Conservation (phyloP, 2,888 invertebrate species). For the Alentia gelatinosa region DNA sequence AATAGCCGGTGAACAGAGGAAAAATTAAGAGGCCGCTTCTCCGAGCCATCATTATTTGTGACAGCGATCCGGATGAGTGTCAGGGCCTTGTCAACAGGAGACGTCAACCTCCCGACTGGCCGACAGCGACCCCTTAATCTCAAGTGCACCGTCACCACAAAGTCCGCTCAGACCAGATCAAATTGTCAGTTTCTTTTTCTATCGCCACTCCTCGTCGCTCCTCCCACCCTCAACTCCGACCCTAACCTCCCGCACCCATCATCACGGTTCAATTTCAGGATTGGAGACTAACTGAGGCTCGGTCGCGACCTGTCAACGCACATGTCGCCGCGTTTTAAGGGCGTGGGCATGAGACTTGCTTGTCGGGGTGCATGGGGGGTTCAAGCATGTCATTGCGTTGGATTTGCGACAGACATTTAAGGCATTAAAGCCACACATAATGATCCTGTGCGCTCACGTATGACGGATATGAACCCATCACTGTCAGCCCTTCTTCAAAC, state of each 20-base stretch:
- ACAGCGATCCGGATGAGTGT: background rate
- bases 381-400: no score
- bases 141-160: conserved; percentile 4
- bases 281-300: background rate
- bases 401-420: no score
- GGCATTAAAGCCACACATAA: no score
- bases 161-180: background rate
- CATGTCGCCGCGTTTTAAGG: background rate
- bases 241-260: background rate
- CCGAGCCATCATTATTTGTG: background rate
- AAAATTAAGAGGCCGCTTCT: background rate
- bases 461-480: no score
- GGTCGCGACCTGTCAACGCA: background rate
- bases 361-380: no score
- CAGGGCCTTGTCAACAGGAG: background rate
- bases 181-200: background rate
- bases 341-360: background rate
- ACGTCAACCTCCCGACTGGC: background rate
- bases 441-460: no score
- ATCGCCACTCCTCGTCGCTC: background rate
- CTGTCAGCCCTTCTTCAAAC: no score
- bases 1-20: background rate
- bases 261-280: background rate
- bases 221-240: background rate
- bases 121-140: background rate